A percentile compares a stretch with the other conserved stretches of the same genome.
Conservation (phyloP, 1,140 invertebrate genomes). For the Tribolium madens region DNA sequence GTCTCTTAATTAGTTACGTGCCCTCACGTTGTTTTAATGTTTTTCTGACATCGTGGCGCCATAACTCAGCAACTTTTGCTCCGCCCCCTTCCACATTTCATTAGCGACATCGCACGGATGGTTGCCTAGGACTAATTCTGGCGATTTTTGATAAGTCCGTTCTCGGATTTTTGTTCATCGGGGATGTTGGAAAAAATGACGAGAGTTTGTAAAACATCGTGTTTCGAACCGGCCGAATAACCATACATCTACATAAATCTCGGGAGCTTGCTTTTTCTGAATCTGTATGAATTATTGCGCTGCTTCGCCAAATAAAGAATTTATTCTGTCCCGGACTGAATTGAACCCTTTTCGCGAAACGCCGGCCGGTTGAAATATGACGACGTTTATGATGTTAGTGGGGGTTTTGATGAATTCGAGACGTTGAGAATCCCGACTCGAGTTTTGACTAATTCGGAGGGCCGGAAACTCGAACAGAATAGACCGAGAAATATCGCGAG, state of each 20-base stretch:
- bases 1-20: slow-evolving; percentile 36
- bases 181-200: not conserved
- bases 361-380: slow-evolving; percentile 8
- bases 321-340: slow-evolving; percentile 22
- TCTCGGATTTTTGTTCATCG: not conserved
- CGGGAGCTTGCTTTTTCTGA: slow-evolving; percentile 17
- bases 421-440: slow-evolving; percentile 3
- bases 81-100: not conserved
- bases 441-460: slow-evolving; percentile 7
- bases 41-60: slow-evolving; percentile 18
- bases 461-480: not conserved
- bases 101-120: slow-evolving; percentile 2
- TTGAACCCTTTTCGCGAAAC: slow-evolving; percentile 26
- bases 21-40: slow-evolving; percentile 32
- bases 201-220: slow-evolving; percentile 27
- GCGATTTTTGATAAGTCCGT: not conserved
- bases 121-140: not conserved
- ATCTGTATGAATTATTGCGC: slow-evolving; percentile 30
- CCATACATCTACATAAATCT: slow-evolving; percentile 36
- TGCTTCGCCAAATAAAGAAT: slow-evolving; percentile 28
- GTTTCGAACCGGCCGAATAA: slow-evolving; percentile 26
- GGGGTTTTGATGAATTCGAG: slow-evolving; percentile 27
- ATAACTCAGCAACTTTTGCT: slow-evolving; percentile 24
- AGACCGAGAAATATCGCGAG: not conserved
- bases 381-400: slow-evolving; percentile 31